Conservation (phyloP, 2,888 invertebrate genomes). For the Sabellastarte sp. region DNA sequence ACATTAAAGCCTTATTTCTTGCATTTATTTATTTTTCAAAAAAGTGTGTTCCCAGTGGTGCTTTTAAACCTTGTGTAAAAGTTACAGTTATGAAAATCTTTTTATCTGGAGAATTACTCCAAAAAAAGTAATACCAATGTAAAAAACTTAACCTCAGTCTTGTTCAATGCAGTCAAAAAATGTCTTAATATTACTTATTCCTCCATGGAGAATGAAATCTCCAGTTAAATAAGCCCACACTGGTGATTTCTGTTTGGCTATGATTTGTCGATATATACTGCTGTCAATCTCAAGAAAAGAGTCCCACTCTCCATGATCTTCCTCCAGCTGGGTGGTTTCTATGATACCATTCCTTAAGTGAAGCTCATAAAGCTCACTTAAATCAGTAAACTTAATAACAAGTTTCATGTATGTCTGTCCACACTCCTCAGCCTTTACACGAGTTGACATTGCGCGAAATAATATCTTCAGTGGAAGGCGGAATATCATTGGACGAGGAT, state of each 20-base stretch:
- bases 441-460: slow-evolving; percentile 29
- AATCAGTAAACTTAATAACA: slow-evolving; percentile 31
- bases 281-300: slow-evolving; percentile 30
- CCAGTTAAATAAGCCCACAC: slow-evolving; percentile 30
- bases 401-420: slow-evolving; percentile 14
- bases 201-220: slow-evolving; percentile 36
- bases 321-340: slow-evolving; percentile 12
- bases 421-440: slow-evolving; percentile 33
- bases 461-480: slow-evolving; percentile 8
- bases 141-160: too few relatives aligned
- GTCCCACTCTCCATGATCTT: slow-evolving; percentile 22
- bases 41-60: too few relatives aligned
- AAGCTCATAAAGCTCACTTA: slow-evolving; percentile 26
- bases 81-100: too few relatives aligned
- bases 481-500: slow-evolving; percentile 16
- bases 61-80: too few relatives aligned
- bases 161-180: slow-evolving; percentile 41
- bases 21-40: too few relatives aligned
- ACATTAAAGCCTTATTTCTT: too few relatives aligned
- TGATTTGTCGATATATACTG: slow-evolving; percentile 31
- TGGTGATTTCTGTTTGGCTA: slow-evolving; percentile 23
- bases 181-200: slow-evolving; percentile 29
- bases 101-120: too few relatives aligned
- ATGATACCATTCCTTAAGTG: slow-evolving; percentile 37
- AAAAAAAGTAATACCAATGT: too few relatives aligned